phyloP scores from a whole-genome alignment of 2,113 vertebrate species.

The Tragelaphus strepsiceros region DNA sequence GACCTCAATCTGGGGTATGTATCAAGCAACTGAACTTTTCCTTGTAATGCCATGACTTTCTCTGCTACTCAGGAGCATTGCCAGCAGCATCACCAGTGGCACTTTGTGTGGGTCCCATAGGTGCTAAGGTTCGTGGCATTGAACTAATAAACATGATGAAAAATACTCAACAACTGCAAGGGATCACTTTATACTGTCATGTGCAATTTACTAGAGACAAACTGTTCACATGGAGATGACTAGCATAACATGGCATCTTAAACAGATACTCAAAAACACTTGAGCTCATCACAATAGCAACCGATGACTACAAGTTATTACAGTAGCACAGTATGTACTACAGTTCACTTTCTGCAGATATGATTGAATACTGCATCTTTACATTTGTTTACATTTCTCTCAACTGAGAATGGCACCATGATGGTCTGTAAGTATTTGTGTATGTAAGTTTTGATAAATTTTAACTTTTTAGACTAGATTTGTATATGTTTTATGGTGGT shows the following conservation, averaged over 20 bases:
- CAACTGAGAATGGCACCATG: neutral
- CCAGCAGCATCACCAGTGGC: neutral
- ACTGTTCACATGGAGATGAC: neutral
- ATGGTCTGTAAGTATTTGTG: neutral
- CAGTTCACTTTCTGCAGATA: neutral
- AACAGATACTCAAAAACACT: neutral
- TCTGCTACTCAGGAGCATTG: neutral
- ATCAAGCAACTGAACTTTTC: neutral
- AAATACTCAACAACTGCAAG: neutral
- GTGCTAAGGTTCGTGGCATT: neutral
- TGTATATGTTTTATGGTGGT: neutral
- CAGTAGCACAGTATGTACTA: neutral
- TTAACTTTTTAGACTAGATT: neutral
- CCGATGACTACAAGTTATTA: neutral
- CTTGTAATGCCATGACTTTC: neutral
- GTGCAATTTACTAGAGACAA: neutral
- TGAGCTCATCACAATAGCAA: neutral
- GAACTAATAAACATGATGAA: neutral
- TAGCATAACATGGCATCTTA: neutral
- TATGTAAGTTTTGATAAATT: neutral
- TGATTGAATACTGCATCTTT: neutral
- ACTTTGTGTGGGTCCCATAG: neutral
- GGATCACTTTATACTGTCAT: neutral
- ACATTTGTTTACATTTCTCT: neutral
- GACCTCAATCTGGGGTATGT: neutral